Evolutionary conservation across 2,888 invertebrate species (phyloP).

Genomic region (Uloborus plumipes): DNA sequence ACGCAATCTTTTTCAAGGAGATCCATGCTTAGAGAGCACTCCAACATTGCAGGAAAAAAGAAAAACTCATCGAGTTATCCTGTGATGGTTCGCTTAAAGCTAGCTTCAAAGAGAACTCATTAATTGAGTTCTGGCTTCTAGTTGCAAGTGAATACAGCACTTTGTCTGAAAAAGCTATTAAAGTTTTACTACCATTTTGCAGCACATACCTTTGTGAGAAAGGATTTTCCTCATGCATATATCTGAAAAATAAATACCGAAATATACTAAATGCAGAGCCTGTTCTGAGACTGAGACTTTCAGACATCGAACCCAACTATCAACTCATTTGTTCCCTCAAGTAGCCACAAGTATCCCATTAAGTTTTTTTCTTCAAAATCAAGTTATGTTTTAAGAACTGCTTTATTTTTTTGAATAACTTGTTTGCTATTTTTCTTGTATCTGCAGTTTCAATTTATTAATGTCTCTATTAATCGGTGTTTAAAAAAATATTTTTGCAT

Average conservation of each 20-base stretch:
- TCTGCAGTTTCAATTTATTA: no score
- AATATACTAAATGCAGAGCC: constrained; percentile 3
- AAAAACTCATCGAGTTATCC: background rate
- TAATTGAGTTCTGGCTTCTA: background rate
- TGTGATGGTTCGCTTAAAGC: background rate
- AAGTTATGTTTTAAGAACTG: no score
- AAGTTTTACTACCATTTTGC: background rate
- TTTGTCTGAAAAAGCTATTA: background rate
- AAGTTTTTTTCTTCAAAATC: no score
- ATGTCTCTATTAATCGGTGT: no score
- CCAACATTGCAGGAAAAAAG: background rate
- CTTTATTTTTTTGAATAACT: no score
- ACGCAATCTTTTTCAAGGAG: background rate
- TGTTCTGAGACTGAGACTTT: background rate
- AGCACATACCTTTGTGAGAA: background rate
- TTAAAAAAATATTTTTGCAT: no score
- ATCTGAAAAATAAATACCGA: constrained; percentile 1
- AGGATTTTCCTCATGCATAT: background rate
- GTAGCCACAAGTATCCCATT: no score
- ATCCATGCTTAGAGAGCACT: background rate
- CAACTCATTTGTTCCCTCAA: background rate
- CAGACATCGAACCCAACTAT: background rate
- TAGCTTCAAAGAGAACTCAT: background rate
- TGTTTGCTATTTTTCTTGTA: no score
- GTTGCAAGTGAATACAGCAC: background rate